phyloP scores from a whole-genome alignment of 1,140 invertebrate genomes.

The Cyclargus thomasi region DNA sequence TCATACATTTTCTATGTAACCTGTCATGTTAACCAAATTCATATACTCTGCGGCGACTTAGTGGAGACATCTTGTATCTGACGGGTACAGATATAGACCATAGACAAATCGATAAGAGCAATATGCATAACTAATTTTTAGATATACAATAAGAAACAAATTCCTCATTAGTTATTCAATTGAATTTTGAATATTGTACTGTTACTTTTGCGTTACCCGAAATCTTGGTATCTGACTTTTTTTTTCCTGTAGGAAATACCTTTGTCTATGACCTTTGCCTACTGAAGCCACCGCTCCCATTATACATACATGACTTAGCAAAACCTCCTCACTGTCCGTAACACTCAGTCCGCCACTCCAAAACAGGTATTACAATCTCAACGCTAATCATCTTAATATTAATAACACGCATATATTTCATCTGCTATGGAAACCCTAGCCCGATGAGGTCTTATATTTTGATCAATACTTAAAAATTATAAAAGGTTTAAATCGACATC shows the following conservation, averaged over 20 bases:
- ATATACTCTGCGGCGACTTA: not conserved
- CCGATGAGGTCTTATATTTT: slow-evolving; percentile 7
- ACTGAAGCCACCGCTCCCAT: not conserved
- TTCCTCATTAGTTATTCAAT: too few relatives aligned
- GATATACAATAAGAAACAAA: too few relatives aligned
- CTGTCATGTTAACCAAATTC: slow-evolving; percentile 38
- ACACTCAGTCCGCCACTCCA: slow-evolving; percentile 5
- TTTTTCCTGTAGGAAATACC: not conserved
- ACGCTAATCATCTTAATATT: slow-evolving; percentile 7
- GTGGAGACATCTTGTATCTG: not conserved
- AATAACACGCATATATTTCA: not conserved
- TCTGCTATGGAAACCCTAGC: slow-evolving; percentile 6
- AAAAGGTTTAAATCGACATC: too few relatives aligned
- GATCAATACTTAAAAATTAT: not conserved
- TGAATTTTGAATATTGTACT: too few relatives aligned
- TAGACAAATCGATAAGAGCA: too few relatives aligned
- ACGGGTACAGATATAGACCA: too few relatives aligned
- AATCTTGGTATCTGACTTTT: not conserved
- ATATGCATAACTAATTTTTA: too few relatives aligned
- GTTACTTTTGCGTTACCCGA: too few relatives aligned
- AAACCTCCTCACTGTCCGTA: not conserved
- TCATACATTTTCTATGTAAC: slow-evolving; percentile 37
- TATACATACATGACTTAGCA: slow-evolving; percentile 10
- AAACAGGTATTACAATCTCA: slow-evolving; percentile 3
- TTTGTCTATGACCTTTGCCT: not conserved